Evolutionary conservation across 1,140 invertebrate species (phyloP).

Genomic region (Brachionus koreanus): DNA sequence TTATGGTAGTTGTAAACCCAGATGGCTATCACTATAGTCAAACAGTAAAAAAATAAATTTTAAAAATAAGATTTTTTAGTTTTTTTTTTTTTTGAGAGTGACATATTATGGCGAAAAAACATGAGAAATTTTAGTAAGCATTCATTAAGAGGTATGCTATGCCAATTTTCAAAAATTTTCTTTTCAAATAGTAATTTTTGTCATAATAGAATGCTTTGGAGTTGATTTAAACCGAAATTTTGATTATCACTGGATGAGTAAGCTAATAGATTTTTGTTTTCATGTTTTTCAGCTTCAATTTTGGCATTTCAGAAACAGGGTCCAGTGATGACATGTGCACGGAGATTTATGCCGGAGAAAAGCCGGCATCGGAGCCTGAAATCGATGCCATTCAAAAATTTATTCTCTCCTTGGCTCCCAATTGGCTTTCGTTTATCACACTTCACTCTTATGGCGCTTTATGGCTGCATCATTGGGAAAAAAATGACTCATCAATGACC

Average conservation of each 20-base stretch:
- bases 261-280: background rate
- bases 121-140: background rate
- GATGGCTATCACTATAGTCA: slow-evolving; percentile 31
- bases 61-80: background rate
- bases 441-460: slow-evolving; percentile 25
- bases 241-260: slow-evolving; percentile 40
- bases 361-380: background rate
- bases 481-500: background rate
- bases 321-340: background rate
- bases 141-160: background rate
- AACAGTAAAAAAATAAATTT: background rate
- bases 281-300: background rate
- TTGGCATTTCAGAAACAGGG: background rate
- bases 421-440: slow-evolving; percentile 25
- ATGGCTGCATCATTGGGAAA: slow-evolving; percentile 37
- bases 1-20: slow-evolving; percentile 35
- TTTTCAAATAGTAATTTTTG: background rate
- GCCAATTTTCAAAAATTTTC: background rate
- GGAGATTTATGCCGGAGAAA: background rate
- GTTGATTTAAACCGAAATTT: slow-evolving; percentile 45
- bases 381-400: background rate
- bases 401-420: background rate
- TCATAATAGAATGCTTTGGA: slow-evolving; percentile 40
- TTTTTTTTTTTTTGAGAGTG: background rate
- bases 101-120: background rate